Conservation (phyloP, 2,113 vertebrate genomes). For the Echinops telfairi region DNA sequence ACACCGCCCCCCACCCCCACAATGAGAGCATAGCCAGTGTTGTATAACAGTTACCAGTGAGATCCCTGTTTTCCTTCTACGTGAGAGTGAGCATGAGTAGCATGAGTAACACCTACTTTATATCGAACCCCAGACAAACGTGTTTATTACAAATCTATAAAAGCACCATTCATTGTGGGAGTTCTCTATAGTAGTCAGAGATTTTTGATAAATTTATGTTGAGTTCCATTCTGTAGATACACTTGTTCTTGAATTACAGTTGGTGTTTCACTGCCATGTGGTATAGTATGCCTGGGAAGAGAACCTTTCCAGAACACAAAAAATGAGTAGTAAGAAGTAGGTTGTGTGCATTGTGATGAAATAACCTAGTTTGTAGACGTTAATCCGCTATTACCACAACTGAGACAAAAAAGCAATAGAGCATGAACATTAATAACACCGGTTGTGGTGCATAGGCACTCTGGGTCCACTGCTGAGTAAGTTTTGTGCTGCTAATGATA, state of each 20-base stretch:
- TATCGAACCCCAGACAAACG: neutral
- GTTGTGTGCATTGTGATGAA: constrained; percentile 37
- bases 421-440: neutral
- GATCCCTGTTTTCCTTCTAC: neutral
- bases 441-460: no score
- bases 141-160: constrained; percentile 33
- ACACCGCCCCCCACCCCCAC: neutral
- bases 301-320: constrained; percentile 21
- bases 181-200: neutral
- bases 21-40: neutral
- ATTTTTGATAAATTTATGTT: constrained; percentile 14
- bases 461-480: no score
- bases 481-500: no score
- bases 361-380: neutral
- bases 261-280: constrained; percentile 45
- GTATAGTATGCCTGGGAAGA: constrained; percentile 19
- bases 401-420: neutral
- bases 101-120: neutral
- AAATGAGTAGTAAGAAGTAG: constrained; percentile 57
- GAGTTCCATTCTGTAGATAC: neutral
- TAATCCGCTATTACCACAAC: neutral
- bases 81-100: neutral
- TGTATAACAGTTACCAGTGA: neutral
- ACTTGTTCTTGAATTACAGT: constrained; percentile 64
- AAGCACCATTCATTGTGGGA: neutral